These are phyloP conservation scores for Lipophrys pholis DNA, from an alignment of 2,113 vertebrate species.

Conservation along the genomic window DNA sequence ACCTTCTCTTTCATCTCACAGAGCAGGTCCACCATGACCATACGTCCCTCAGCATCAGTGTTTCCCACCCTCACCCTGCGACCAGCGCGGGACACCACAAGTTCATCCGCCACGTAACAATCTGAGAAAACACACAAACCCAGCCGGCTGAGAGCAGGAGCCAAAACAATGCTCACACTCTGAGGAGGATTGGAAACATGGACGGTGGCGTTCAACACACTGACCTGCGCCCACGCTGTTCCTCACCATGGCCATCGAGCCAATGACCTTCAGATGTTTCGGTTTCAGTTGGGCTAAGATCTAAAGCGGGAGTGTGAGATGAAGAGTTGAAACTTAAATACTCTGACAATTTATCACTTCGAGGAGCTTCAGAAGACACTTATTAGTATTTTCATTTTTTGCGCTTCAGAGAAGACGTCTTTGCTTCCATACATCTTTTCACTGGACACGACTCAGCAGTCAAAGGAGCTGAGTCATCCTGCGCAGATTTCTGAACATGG, in stretches of 20 bases:
- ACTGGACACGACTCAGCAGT: not conserved
- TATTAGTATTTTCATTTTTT: no score
- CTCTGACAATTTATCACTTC: not conserved
- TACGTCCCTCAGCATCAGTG: constrained; percentile 87
- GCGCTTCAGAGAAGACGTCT: no score
- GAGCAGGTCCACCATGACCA: constrained; percentile 87
- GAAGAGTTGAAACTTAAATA: no score
- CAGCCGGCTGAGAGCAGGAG: not conserved
- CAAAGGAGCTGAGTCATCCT: not conserved
- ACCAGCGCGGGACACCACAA: constrained; percentile 83
- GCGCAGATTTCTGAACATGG: not conserved
- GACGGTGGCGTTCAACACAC: not conserved
- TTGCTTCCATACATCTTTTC: no score
- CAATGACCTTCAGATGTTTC: constrained; percentile 82
- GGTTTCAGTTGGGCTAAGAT: constrained; percentile 83
- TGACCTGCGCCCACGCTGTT: constrained; percentile 87
- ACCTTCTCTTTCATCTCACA: constrained; percentile 89
- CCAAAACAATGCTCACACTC: not conserved
- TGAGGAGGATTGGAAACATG: not conserved
- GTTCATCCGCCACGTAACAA: constrained; percentile 86
- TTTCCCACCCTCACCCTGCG: constrained; percentile 85
- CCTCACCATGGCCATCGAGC: constrained; percentile 86
- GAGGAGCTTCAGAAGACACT: no score
- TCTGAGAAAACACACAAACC: constrained; percentile 64
- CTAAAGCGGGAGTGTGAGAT: constrained; percentile 47